Conservation (phyloP, 2,797 vertebrate genomes). For the Gila robusta region DNA sequence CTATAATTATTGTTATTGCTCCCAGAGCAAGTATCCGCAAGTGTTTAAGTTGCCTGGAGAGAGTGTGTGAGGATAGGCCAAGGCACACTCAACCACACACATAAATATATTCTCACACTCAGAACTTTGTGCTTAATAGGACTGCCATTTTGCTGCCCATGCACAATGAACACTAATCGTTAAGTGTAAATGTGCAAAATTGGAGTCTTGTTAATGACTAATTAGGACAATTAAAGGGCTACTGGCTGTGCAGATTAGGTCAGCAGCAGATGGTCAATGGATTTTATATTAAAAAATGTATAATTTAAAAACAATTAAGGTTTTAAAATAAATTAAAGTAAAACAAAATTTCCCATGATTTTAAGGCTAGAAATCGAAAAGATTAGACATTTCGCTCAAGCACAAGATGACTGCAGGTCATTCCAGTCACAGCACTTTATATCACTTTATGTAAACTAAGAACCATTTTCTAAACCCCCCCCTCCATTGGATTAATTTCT, state of each 20-base stretch:
- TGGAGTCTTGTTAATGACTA: constrained; percentile 43
- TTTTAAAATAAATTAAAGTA: neutral
- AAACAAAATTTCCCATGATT: neutral
- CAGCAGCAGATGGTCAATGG: neutral
- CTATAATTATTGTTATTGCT: constrained; percentile 9
- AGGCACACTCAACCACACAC: constrained; percentile 22
- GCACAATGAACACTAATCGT: constrained; percentile 36
- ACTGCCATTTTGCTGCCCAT: constrained; percentile 16
- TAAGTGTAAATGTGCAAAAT: constrained; percentile 41
- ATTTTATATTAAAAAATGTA: neutral
- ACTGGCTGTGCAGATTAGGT: constrained; percentile 10
- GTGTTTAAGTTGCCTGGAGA: constrained; percentile 9
- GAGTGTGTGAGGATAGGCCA: constrained; percentile 23
- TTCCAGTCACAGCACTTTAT: constrained; percentile 2
- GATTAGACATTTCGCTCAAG: constrained; percentile 1
- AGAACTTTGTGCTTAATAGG: constrained; percentile 26
- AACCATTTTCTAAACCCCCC: neutral
- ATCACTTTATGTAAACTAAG: neutral
- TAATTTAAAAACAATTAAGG: neutral
- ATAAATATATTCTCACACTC: constrained; percentile 29
- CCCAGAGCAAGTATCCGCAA: constrained; percentile 15
- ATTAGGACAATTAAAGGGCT: constrained; percentile 40
- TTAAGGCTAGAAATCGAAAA: neutral
- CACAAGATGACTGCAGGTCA: neutral
- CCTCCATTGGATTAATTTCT: neutral